Evolutionary conservation across 2,888 invertebrate species (phyloP), one percentile per base, ranked within the genome.

Genomic region (Tetropium fuscum): DNA sequence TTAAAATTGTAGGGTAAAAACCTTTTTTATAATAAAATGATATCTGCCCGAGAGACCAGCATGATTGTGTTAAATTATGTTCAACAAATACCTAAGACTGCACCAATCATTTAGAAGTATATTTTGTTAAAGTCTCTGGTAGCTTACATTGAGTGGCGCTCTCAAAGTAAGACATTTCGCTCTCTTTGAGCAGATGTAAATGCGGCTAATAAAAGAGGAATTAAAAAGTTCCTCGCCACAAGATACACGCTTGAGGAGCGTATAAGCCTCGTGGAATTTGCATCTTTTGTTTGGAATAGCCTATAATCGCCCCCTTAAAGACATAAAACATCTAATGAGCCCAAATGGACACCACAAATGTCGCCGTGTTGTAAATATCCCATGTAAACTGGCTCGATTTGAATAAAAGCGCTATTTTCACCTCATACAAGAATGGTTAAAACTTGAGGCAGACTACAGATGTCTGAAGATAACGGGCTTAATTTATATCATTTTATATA

Each of bases 401-500:
- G 22, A 41, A 41, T 41, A n/a, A 41, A 22, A 11, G 41, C 22
- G 48, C 10, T 34, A 36, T 48, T 48, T 48, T 19, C 25, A 16
- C 36, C 22, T 27, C 27, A 13, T 27, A 44, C 3, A 13, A 5
- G 15, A 25, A 44, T 11, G 34, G 34, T 34, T 34, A 34, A 34
- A 34, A 34, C 6, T 34, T 34, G 20, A 41, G 19, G 22, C 19
- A 41, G 22, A 19, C 41, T 34, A 51, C 51, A 51, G 51, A 51
- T 51, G 51, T 51, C 51, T 40, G 51, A 3, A 51, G 51, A 51
- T 51, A 51, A 27, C 48, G 38, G n/a, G 15, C 16, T 34, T 63
- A 66, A 70, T 70, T 70, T 70, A 70, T 68, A 66, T 64, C 59
- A 66, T 68, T 64, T 64, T 66, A 60, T 60, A 58, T 65, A 58